Evolutionary conservation across 2,113 vertebrate species (phyloP).

Genomic region (Pseudorasbora parva): DNA sequence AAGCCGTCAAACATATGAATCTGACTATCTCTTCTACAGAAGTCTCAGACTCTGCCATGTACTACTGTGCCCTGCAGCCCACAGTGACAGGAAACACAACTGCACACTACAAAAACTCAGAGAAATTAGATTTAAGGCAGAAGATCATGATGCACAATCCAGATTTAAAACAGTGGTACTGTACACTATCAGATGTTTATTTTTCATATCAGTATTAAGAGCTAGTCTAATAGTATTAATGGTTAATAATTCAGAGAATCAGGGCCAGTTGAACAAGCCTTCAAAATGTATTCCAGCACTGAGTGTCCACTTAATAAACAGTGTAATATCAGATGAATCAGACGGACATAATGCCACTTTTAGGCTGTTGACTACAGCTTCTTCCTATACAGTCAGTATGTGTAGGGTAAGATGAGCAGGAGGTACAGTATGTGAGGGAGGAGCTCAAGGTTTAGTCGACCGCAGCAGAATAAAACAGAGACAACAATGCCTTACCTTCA

Average conservation of each 20-base stretch:
- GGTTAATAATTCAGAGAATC: no score
- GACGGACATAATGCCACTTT: not conserved
- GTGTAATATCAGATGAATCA: not conserved
- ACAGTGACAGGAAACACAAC: slow-evolving; percentile 46
- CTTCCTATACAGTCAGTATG: not conserved
- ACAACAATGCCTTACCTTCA: not conserved
- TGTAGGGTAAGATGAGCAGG: not conserved
- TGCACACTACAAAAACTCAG: slow-evolving; percentile 45
- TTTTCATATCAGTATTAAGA: no score
- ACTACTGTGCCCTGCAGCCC: slow-evolving; percentile 52
- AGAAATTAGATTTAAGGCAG: not conserved
- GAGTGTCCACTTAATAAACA: not conserved
- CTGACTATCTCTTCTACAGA: slow-evolving; percentile 47
- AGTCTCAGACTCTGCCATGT: slow-evolving; percentile 46
- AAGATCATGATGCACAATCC: not conserved
- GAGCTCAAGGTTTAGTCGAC: not conserved
- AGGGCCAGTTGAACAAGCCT: no score
- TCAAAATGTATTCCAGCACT: no score
- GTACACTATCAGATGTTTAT: no score
- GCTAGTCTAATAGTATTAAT: no score
- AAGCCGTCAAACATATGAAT: not conserved
- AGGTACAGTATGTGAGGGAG: not conserved
- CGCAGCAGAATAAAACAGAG: not conserved
- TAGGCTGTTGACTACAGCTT: no score
- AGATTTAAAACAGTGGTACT: not conserved